phyloP scores from a whole-genome alignment of 2,797 vertebrate genomes.

The Paguma larvata region DNA sequence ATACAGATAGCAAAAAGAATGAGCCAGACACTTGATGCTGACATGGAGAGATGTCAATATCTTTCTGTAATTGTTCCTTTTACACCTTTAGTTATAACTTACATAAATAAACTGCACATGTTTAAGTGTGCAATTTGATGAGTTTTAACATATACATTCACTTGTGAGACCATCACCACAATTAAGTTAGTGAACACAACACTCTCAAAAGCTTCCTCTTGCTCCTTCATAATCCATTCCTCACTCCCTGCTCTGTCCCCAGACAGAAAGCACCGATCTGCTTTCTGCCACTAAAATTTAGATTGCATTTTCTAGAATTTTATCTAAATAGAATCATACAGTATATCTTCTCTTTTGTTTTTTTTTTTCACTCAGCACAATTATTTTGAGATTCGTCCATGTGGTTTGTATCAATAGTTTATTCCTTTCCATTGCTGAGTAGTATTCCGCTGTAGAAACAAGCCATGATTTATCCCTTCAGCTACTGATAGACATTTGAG shows the following conservation, averaged over 20 bases:
- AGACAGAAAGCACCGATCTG: not conserved
- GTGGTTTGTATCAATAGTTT: not conserved
- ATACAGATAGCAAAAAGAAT: conserved; percentile 31
- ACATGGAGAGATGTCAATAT: not conserved
- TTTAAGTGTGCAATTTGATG: conserved; percentile 34
- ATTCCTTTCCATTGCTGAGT: conserved; percentile 5
- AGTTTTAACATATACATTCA: conserved; percentile 19
- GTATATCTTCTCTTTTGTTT: not conserved
- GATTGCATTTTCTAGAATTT: conserved; percentile 60
- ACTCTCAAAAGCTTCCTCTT: conserved; percentile 45
- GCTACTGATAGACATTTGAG: not conserved
- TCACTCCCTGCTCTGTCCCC: not conserved
- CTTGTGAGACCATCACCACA: not conserved
- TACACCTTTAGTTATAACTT: conserved; percentile 43
- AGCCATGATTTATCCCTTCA: not conserved
- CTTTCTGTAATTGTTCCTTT: conserved; percentile 40
- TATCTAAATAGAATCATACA: conserved; percentile 40
- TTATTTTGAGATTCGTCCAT: conserved; percentile 57
- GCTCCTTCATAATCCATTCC: not conserved
- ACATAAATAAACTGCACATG: conserved; percentile 43
- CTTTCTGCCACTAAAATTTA: conserved; percentile 42
- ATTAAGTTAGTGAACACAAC: conserved; percentile 67
- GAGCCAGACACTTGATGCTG: not conserved
- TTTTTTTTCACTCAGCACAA: conserved; percentile 37
- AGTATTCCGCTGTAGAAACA: conserved; percentile 50